Evolutionary conservation across 2,113 vertebrate genomes (phyloP).

Genomic region (Sylvilagus bachmani): DNA sequence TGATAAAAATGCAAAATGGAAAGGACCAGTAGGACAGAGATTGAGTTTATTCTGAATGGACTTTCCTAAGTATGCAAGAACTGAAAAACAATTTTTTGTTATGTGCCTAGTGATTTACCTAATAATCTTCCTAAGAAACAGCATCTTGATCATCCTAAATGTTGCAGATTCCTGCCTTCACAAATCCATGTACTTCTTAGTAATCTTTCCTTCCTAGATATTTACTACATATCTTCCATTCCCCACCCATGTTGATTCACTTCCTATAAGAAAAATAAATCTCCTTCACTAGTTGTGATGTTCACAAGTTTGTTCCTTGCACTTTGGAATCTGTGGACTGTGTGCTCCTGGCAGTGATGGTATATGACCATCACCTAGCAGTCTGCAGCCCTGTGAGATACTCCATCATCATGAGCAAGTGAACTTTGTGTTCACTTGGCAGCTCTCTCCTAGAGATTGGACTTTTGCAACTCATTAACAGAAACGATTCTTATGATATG

Average conservation of each 20-base stretch:
- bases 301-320: conserved; percentile 69
- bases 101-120: conserved; percentile 68
- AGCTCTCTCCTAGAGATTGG: conserved; percentile 59
- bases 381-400: conserved; percentile 72
- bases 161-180: conserved; percentile 57
- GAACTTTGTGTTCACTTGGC: conserved; percentile 56
- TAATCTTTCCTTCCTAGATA: conserved; percentile 74
- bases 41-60: conserved; percentile 70
- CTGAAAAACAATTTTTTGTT: conserved; percentile 51
- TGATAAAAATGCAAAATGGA: conserved; percentile 9
- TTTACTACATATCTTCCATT: conserved; percentile 63
- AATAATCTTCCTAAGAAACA: conserved; percentile 70
- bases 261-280: conserved; percentile 73
- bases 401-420: conserved; percentile 51
- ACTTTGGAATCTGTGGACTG: conserved; percentile 69
- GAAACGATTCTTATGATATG: conserved; percentile 63
- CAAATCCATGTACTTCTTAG: conserved; percentile 74
- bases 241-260: conserved; percentile 69
- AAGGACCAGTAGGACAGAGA: conserved; percentile 54
- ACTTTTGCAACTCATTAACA: conserved; percentile 69
- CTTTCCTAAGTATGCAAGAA: conserved; percentile 63
- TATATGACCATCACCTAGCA: conserved; percentile 56
- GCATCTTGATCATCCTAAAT: conserved; percentile 56
- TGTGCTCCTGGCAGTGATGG: conserved; percentile 67
- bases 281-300: conserved; percentile 65